Evolutionary conservation across 1,140 invertebrate genomes (phyloP).

Genomic region (Grapholita molesta): DNA sequence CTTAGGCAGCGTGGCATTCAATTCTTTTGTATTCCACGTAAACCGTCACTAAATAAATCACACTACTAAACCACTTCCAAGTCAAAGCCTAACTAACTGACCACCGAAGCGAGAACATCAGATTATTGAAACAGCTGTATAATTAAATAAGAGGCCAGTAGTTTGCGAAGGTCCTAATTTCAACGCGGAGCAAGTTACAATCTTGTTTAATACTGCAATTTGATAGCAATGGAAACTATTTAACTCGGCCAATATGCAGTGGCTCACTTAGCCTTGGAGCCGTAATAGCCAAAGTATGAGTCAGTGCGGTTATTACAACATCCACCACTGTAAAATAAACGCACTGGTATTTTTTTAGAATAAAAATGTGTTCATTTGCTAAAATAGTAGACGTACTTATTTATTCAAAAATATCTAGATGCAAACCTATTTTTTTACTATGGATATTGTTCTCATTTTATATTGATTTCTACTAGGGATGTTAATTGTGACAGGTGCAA

Average conservation of each 20-base stretch:
- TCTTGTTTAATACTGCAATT: constrained; percentile 44
- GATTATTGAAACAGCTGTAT: constrained; percentile 5
- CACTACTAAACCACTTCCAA: neutral
- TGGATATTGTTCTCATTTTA: no score
- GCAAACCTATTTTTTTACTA: no score
- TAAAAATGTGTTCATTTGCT: constrained; percentile 24
- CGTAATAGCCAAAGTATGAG: constrained; percentile 49
- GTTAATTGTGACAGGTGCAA: no score
- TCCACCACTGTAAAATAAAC: constrained; percentile 21
- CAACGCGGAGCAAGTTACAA: constrained; percentile 28
- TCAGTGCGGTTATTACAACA: constrained; percentile 40
- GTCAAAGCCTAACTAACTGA: neutral
- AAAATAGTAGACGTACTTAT: neutral
- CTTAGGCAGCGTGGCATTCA: constrained; percentile 27
- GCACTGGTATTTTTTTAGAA: constrained; percentile 32
- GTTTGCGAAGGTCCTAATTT: constrained; percentile 9
- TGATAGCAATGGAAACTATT: constrained; percentile 42
- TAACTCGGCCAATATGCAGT: constrained; percentile 42
- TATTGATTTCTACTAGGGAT: no score
- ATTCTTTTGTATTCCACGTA: neutral
- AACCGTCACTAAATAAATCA: neutral
- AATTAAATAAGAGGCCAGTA: constrained; percentile 11
- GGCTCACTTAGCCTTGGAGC: constrained; percentile 42
- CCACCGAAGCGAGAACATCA: neutral
- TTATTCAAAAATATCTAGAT: no score